phyloP scores from a whole-genome alignment of 2,113 vertebrate genomes.

The Urocitellus parryii region DNA sequence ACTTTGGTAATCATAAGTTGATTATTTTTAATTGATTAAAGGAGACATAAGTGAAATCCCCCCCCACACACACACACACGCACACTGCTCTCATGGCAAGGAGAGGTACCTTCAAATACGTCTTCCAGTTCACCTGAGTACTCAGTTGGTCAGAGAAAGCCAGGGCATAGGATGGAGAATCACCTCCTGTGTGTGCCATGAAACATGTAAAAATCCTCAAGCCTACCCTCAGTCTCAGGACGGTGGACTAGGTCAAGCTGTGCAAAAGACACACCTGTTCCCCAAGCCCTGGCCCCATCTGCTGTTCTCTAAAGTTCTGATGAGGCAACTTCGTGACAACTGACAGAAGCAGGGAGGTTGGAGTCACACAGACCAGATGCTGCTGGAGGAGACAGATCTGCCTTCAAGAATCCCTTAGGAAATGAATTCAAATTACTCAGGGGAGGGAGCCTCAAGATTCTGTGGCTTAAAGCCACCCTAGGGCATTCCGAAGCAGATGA shows the following conservation, averaged over 20 bases:
- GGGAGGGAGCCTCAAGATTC: background rate
- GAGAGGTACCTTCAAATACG: background rate
- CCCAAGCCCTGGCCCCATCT: background rate
- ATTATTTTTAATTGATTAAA: background rate
- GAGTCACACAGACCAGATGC: background rate
- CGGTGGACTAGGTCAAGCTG: background rate
- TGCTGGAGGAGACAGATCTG: background rate
- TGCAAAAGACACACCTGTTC: background rate
- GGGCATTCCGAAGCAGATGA: background rate
- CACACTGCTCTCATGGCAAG: background rate
- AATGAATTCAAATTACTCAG: constrained; percentile 53
- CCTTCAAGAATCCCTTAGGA: background rate
- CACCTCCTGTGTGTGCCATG: background rate
- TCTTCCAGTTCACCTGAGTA: background rate
- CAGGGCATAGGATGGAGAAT: background rate
- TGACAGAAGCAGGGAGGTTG: background rate
- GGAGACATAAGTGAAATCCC: background rate
- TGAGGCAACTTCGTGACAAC: background rate
- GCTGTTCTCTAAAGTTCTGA: background rate
- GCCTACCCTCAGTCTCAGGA: background rate
- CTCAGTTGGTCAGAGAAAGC: background rate
- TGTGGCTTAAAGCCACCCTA: background rate
- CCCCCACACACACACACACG: too few relatives aligned
- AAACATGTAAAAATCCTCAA: background rate
- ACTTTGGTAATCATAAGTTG: background rate